phyloP scores from a whole-genome alignment of 2,113 vertebrate species.

The Cyphomyrus plagiostoma region DNA sequence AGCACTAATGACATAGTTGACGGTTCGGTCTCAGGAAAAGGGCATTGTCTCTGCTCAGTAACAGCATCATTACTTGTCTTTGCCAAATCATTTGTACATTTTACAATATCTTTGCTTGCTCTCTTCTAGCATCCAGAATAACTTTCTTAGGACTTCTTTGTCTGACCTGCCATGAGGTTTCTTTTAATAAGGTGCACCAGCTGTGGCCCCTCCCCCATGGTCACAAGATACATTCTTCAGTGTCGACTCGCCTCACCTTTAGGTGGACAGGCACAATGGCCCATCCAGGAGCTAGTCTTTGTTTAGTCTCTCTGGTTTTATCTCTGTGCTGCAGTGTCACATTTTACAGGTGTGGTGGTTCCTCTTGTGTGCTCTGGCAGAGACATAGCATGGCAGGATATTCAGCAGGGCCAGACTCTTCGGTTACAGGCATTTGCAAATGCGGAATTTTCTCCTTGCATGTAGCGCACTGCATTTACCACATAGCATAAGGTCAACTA shows the following conservation, averaged over 20 bases:
- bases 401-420: neutral
- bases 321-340: neutral
- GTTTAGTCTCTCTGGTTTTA: neutral
- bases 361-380: neutral
- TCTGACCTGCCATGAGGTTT: neutral
- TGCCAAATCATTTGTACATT: neutral
- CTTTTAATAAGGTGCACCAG: slow-evolving; percentile 11
- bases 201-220: slow-evolving; percentile 7
- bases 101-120: neutral
- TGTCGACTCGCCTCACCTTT: neutral
- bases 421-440: neutral
- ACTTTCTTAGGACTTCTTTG: neutral
- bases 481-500: neutral
- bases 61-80: neutral
- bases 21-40: neutral
- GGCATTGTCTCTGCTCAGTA: neutral
- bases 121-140: neutral
- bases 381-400: neutral
- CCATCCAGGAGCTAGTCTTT: neutral
- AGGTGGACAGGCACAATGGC: neutral
- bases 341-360: slow-evolving; percentile 11
- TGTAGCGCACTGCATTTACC: neutral
- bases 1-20: neutral
- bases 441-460: neutral
- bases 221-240: slow-evolving; percentile 2